These are phyloP conservation scores for Muscicapa comitata DNA, from an alignment of 2,797 vertebrate genomes.

Conservation along the genomic window DNA sequence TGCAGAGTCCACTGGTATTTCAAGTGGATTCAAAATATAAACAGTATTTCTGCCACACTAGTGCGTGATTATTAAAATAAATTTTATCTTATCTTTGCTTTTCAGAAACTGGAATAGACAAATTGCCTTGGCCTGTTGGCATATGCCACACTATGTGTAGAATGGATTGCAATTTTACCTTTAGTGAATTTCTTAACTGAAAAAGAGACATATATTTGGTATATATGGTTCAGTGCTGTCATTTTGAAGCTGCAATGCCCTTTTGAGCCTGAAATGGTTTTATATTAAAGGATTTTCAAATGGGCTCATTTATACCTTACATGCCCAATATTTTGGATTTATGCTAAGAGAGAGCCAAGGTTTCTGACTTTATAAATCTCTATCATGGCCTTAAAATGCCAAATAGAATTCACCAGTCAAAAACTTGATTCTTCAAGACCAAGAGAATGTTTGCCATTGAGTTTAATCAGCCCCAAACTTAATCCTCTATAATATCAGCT, in stretches of 20 bases:
- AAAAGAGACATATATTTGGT: not conserved
- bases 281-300: not conserved
- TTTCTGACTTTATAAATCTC: slow-evolving; percentile 18
- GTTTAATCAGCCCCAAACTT: not conserved
- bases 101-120: not conserved
- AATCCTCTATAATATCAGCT: not conserved
- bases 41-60: not conserved
- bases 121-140: not conserved
- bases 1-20: not conserved
- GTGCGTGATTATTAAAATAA: not conserved
- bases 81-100: not conserved
- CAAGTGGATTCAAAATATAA: not conserved
- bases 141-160: not conserved
- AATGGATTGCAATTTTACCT: not conserved
- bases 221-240: not conserved
- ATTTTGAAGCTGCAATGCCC: not conserved
- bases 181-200: not conserved
- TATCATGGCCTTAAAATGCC: not conserved
- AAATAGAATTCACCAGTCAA: not conserved
- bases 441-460: not conserved
- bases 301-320: not conserved
- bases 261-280: not conserved
- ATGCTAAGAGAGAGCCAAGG: not conserved
- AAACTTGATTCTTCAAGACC: not conserved
- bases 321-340: not conserved